Evolutionary conservation across 2,113 vertebrate species (phyloP), one percentile per base, ranked within the genome.

Genomic region (Heptranchias perlo): DNA sequence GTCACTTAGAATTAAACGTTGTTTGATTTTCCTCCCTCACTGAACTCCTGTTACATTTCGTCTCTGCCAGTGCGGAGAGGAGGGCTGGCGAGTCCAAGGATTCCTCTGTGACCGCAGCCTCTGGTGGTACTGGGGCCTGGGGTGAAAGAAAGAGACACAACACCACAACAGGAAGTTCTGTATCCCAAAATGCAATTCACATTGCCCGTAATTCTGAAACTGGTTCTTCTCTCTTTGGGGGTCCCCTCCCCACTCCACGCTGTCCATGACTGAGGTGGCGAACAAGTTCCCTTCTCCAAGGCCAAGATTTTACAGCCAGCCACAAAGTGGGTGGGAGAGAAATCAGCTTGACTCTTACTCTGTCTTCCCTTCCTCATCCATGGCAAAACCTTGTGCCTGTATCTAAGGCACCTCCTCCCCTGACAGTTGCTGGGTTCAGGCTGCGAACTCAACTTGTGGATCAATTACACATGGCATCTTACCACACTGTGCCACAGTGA

Each of bases 91-190:
- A 62, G 18, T 39, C 58, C 18, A 62, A 62, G 35, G 58, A 61
- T 62, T 58, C 31, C 54, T 58, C 61, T 93, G 89, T 62, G 16
- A n/a, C 58, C 35, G 4, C 18, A 62, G 54, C 8, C 14, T 21
- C 35, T 93, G 14, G 16, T 18, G 54, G n/a, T 93, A 21, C 54
- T 92, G 54, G 52, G 14, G 89, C 14, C 52, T 61, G 54, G 54
- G 31, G 31, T 61, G 31, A 92, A 58, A 92, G 58, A 61, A 62
- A 62, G 58, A 62, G 89, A 62, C 35, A 93, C 58, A 93, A 62
- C 89, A 93, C 89, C 89, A 93, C 89, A 93, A 62, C 89, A 93
- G 89, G 89, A 93, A 93, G 89, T 93, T 61, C 89, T 62, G 61
- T 93, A 23, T 93, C 58, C 39, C 16, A 93, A 39, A 62, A 64